These are phyloP conservation scores for Psephotus haematonotus DNA, from an alignment of 2,113 vertebrate species.

Conservation along the genomic window DNA sequence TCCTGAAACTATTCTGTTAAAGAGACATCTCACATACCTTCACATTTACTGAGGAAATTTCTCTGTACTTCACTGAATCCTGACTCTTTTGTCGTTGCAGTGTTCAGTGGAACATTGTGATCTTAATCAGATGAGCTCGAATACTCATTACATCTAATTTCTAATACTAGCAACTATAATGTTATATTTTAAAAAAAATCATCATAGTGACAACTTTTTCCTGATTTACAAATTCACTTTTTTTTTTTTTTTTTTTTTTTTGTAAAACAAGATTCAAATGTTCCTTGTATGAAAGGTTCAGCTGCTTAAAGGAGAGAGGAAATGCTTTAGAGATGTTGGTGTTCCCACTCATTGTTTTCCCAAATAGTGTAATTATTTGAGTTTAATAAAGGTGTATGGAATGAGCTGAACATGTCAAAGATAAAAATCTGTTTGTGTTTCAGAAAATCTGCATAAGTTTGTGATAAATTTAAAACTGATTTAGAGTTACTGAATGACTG, in stretches of 20 bases:
- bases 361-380: background rate
- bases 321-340: background rate
- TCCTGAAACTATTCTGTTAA: background rate
- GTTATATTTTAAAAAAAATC: background rate
- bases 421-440: background rate
- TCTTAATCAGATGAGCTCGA: background rate
- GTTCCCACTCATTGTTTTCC: background rate
- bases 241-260: background rate
- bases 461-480: background rate
- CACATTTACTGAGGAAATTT: background rate
- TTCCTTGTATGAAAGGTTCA: background rate
- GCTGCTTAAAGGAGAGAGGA: background rate
- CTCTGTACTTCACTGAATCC: background rate
- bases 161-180: background rate
- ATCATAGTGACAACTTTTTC: background rate
- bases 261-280: background rate
- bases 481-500: background rate
- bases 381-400: background rate
- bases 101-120: background rate
- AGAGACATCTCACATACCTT: background rate
- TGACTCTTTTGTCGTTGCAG: background rate
- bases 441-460: background rate
- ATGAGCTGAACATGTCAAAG: background rate
- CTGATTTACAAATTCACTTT: background rate
- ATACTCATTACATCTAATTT: background rate